Base-by-base conservation (phyloP, 2,888 invertebrate genomes). In the Pterobdella sp. region DNA sequence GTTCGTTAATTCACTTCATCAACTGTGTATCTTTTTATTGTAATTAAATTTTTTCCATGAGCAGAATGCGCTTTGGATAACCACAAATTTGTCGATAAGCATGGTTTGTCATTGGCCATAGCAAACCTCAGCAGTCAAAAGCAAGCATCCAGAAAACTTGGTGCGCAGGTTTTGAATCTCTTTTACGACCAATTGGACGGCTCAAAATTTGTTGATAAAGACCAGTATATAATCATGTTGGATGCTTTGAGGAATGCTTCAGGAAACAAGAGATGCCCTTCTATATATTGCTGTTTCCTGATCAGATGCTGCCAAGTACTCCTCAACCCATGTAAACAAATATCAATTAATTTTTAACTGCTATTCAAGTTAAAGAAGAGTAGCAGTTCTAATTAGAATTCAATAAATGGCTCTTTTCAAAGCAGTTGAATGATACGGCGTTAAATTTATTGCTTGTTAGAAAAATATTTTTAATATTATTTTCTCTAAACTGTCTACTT, bases 141-240 rank as follows among this genome's bases (percentile, higher is more conserved):
- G 78, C 84, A 86, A 35, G 82, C 87, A 72, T 87, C 90, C 83
- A 86, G 93, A 60, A 86, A 89, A 75, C 88, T 89, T 0, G 90
- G 92, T 0, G 90, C 88, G 79, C 89, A 89, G 77, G 88, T 90
- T 1, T 86, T 94, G 76, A 86, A 89, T 66, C 37, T 68, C 3
- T 91, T 91, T 84, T 88, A 89, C 78, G 84, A 87, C 78, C 90
- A 92, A 77, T 84, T 92, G 74, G 90, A 91, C 81, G 88, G 77
- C 0, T 77, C 80, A 31, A 74, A 65, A 72, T 81, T 81, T 74
- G 76, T 74, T 88, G 89, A 83, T 88, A 89, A 82, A 88, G 88
- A 81, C 79, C 85, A 91, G 72, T 88, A 90, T 84, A 85, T 88
- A 31, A 88, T 89, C 80, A 87, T 90, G 79, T 85, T 91, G 67